Percentiles rank a stretch among this genome's conserved stretches.
Evolutionary conservation across 1,140 invertebrate genomes (phyloP).

Genomic region (Elysia chlorotica): DNA sequence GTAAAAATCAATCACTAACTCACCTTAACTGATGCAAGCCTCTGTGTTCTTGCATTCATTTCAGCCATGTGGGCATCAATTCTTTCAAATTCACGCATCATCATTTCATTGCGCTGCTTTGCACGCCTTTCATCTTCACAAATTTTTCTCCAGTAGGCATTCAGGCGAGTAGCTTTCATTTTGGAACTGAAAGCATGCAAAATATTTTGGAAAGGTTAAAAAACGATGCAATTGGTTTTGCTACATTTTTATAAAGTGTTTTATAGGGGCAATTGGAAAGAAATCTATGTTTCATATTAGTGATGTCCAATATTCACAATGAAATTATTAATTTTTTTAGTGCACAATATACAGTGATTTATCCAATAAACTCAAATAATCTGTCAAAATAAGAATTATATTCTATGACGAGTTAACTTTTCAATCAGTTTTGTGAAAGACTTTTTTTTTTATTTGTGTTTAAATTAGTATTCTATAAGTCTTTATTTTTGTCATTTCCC

Average conservation of each 20-base stretch:
- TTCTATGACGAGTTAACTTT: too few species aligned
- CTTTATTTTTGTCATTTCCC: too few species aligned
- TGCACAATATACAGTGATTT: not conserved
- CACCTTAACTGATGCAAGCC: conserved; percentile 51
- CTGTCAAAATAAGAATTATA: too few species aligned
- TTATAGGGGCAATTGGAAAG: too few species aligned
- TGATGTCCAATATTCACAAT: not conserved
- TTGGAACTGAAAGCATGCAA: conserved; percentile 48
- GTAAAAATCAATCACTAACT: too few species aligned
- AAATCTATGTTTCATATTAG: not conserved
- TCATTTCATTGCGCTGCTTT: conserved; percentile 51
- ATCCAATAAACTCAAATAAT: not conserved
- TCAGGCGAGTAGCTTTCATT: conserved; percentile 46
- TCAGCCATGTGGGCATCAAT: conserved; percentile 46
- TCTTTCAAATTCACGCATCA: conserved; percentile 51
- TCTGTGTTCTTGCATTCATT: conserved; percentile 48
- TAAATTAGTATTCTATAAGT: too few species aligned
- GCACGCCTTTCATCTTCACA: conserved; percentile 56
- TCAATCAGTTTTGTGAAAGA: too few species aligned
- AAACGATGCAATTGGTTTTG: not conserved
- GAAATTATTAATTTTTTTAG: not conserved
- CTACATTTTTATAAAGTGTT: not conserved
- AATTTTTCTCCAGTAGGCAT: conserved; percentile 56
- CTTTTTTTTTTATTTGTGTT: too few species aligned
- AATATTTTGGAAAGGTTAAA: not conserved